phyloP scores from a whole-genome alignment of 2,113 vertebrate genomes.

The Aptenodytes patagonicus region DNA sequence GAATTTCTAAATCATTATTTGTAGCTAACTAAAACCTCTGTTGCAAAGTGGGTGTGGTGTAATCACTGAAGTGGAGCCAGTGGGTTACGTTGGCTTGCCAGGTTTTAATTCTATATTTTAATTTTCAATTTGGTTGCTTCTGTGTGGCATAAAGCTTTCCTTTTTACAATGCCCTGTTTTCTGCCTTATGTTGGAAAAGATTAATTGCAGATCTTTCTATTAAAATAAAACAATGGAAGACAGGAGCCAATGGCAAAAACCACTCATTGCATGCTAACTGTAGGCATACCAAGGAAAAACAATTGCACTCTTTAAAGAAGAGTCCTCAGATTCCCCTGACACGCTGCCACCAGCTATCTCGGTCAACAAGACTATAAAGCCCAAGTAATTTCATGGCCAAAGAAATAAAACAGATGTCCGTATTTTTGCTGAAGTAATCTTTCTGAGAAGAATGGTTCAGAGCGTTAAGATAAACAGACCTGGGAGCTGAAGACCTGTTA shows the following conservation, averaged over 20 bases:
- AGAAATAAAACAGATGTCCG: background rate
- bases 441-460: background rate
- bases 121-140: background rate
- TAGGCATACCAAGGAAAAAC: background rate
- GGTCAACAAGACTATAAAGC: background rate
- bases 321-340: background rate
- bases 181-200: background rate
- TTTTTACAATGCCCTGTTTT: background rate
- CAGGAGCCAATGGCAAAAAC: background rate
- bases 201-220: background rate
- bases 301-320: rapidly evolving
- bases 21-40: background rate
- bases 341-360: background rate
- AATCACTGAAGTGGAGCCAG: background rate
- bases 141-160: background rate
- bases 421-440: background rate
- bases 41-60: background rate
- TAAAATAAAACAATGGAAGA: background rate
- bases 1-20: background rate
- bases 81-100: background rate
- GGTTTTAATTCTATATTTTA: background rate
- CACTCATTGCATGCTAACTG: background rate
- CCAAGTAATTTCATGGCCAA: background rate
- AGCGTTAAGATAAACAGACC: background rate
- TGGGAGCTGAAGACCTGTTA: background rate